Evolutionary conservation across 2,888 invertebrate genomes (phyloP).

Genomic region (Ceratothoa steindachneri): DNA sequence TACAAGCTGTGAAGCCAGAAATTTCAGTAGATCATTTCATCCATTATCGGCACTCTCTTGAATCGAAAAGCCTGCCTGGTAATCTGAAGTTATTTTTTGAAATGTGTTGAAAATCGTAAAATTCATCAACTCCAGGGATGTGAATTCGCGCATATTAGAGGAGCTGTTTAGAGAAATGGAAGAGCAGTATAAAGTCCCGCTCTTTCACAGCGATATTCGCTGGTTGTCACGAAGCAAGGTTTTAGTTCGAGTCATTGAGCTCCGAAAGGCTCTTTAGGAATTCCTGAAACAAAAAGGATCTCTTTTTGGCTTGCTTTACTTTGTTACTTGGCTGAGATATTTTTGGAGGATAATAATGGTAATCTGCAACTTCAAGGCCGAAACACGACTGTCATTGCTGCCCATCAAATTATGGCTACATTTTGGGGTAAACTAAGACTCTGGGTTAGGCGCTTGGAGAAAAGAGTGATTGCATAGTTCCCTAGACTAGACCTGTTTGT

Average conservation of each 20-base stretch:
- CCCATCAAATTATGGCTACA: too few species aligned
- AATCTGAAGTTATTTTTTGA: background rate
- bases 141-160: constrained; percentile 21
- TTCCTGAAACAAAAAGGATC: constrained; percentile 15
- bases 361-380: too few species aligned
- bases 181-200: constrained; percentile 17
- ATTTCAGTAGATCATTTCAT: too few species aligned
- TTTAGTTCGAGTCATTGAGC: constrained; percentile 18
- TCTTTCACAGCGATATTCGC: constrained; percentile 15
- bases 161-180: constrained; percentile 19
- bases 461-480: too few species aligned
- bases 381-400: too few species aligned
- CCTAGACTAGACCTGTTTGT: too few species aligned
- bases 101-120: too few species aligned
- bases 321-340: background rate
- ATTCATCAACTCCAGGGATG: constrained; percentile 24
- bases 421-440: too few species aligned
- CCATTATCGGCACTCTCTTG: too few species aligned
- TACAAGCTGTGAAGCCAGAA: constrained; percentile 26
- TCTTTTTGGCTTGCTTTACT: too few species aligned
- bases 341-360: constrained; percentile 19
- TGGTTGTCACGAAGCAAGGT: constrained; percentile 23
- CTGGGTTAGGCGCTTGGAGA: too few species aligned
- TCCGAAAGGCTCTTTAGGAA: constrained; percentile 30
- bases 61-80: too few species aligned